Base-by-base conservation (phyloP, 53 echinoderm and acorn worm species). In the Arbacia lixula region DNA sequence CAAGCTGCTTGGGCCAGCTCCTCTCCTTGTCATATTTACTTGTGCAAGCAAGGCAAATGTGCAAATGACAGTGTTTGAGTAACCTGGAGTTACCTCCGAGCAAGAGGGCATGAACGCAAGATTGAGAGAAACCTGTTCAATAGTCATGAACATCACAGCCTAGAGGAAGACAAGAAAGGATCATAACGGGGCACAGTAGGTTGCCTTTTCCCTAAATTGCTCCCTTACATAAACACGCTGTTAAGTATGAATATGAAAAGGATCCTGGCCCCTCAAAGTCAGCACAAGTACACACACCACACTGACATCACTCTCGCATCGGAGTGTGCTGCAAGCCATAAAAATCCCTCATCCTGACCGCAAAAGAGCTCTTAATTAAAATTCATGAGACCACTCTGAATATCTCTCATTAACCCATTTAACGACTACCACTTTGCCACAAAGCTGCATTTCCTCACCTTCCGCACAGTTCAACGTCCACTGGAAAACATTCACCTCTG, bases 341-440 rank as follows among this genome's bases (percentile, higher is more conserved):
- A 33, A 63, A 33, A 46, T 63, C 82, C n/a, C 41, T n/a, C 82
- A 43, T 64, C 42, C 28, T n/a, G 17, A 30, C 46, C 4, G 62
- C 46, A 34, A 49, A 46, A 46, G 31, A 43, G 38, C 31, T 28
- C 64, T 37, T 50, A 63, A 81, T 81, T 63, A 81, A 81, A 81
- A 81, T 81, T 81, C 82, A 81, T 81, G 82, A 81, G 63, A 42
- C 43, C 17, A 61, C 62, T 61, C 82, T 63, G 64, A 46, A 81
- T 46, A 27, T 43, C 63, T 6, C 82, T 81, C 82, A 81, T 81
- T 81, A 81, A 81, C 82, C 82, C 82, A 81, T 63, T 81, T 81
- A n/a, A 26, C 6, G 50, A 26, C 61, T 31, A 49, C 62, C 50
- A 62, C 64, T 42, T 74, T 37, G 60, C 54, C 58, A 77, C 28